Evolutionary conservation across 2,888 invertebrate species (phyloP), one percentile per base, ranked within the genome.

Genomic region (Phalangium opilio): DNA sequence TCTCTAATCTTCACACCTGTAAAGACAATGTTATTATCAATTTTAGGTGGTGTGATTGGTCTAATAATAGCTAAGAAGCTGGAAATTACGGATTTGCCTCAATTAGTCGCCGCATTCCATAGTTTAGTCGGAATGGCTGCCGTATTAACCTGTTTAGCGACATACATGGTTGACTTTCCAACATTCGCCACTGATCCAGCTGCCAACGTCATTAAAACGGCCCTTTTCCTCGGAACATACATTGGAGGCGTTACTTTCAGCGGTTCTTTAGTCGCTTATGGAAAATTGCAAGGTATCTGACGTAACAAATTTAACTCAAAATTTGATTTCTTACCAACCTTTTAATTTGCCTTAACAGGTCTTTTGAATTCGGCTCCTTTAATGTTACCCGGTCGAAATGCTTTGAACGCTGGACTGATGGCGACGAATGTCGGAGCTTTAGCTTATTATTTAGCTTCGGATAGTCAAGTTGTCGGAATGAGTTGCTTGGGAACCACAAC

Each of bases 201-300:
- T 2, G 78, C 79, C 3, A 78, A 78, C 57, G 83, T 86, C 36
- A 73, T 83, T 56, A 86, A 84, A 68, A 82, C 83, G 0, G 78
- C 86, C 3, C 72, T 86, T 34, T 86, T 86, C 71, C 73, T 89
- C 41, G 89, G 87, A 17, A 85, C 86, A 1, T 85, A 80, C 68
- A 87, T 87, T 61, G 87, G 87, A 51, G 87, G 86, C 41, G 82
- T 87, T 44, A 87, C 87, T 3, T 86, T 86, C 70, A 84, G 82
- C 56, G 89, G 87, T 3, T 85, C 85, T 0, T 68, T 89, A 41
- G 77, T 89, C 51, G 89, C 89, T 12, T 89, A 87, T 66, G 87
- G 85, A 54, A 89, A 89, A 71, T 75, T 89, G 41, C 87, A 89
- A 68, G 72, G 70, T 67, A 10, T 15, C 39, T 20, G 42, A 2